Percentiles rank a stretch among this genome's conserved stretches.
These are phyloP conservation scores for Willisornis vidua DNA, from an alignment of 2,113 vertebrate species.

Conservation along the genomic window DNA sequence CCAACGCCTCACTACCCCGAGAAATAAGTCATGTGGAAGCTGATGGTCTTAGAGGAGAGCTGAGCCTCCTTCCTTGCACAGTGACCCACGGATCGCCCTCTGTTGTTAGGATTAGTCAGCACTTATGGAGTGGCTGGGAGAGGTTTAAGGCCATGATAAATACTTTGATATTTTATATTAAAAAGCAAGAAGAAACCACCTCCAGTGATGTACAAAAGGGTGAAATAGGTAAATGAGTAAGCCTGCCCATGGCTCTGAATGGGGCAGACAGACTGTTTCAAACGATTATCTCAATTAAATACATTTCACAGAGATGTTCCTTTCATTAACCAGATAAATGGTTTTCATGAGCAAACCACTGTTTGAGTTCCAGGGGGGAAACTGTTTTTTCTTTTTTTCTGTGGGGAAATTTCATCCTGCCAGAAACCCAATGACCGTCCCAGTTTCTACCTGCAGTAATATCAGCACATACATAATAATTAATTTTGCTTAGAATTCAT, in stretches of 20 bases:
- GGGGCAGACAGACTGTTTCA: neutral
- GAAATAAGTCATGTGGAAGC: rapidly evolving
- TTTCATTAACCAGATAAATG: neutral
- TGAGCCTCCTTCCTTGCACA: neutral
- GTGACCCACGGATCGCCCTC: rapidly evolving
- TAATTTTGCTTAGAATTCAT: neutral
- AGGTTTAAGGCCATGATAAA: neutral
- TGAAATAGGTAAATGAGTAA: neutral
- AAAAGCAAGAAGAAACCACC: neutral
- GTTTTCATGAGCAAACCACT: neutral
- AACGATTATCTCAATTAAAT: neutral
- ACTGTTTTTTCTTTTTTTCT: neutral
- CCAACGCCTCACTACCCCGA: rapidly evolving
- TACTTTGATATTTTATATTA: neutral
- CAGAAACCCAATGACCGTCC: neutral
- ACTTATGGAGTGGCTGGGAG: neutral
- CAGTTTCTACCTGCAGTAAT: neutral
- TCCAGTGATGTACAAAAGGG: neutral
- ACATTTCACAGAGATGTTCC: neutral
- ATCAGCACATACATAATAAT: neutral
- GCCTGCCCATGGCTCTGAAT: neutral
- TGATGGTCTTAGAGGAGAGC: neutral
- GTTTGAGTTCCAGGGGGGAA: neutral
- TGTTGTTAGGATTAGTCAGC: neutral
- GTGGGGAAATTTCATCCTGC: neutral